Conservation (phyloP, 2,113 vertebrate genomes). For the Gadus macrocephalus region DNA sequence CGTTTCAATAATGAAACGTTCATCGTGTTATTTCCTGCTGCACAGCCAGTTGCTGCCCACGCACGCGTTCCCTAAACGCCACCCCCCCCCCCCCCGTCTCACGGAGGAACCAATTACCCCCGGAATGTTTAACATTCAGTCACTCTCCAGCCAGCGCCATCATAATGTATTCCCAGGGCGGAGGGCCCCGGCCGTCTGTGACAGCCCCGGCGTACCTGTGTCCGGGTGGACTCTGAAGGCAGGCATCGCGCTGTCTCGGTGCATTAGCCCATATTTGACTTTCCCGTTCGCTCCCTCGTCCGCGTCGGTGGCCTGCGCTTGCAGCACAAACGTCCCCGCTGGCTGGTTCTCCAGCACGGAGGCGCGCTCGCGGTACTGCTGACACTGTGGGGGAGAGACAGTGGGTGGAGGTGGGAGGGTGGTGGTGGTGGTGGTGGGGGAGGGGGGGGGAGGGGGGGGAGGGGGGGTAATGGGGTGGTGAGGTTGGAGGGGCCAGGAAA, state of each 20-base stretch:
- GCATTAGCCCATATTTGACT: constrained; percentile 88
- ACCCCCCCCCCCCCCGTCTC: not conserved
- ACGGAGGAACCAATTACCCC: not conserved
- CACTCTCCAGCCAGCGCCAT: too few species aligned
- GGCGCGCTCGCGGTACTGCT: constrained; percentile 79
- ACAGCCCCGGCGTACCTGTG: constrained; percentile 71
- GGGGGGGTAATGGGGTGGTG: not conserved
- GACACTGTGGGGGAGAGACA: constrained; percentile 69
- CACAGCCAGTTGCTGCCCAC: too few species aligned
- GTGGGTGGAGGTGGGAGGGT: not conserved
- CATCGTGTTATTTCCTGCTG: too few species aligned
- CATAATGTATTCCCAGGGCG: too few species aligned
- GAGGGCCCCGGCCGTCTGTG: too few species aligned
- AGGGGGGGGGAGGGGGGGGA: not conserved
- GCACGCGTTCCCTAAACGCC: not conserved
- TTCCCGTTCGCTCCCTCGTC: constrained; percentile 85
- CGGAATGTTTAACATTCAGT: too few species aligned
- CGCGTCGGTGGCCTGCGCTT: constrained; percentile 83
- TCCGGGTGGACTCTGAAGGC: constrained; percentile 85
- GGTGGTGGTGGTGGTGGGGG: not conserved
- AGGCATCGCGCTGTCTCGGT: constrained; percentile 79
- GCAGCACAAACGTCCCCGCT: constrained; percentile 80
- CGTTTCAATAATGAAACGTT: too few species aligned
- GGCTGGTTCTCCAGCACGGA: constrained; percentile 87
- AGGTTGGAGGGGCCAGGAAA: not conserved